A percentile compares a stretch with the other conserved stretches of the same genome.
Evolutionary conservation across 2,797 vertebrate genomes (phyloP).

Genomic region (Micromesistius poutassou): DNA sequence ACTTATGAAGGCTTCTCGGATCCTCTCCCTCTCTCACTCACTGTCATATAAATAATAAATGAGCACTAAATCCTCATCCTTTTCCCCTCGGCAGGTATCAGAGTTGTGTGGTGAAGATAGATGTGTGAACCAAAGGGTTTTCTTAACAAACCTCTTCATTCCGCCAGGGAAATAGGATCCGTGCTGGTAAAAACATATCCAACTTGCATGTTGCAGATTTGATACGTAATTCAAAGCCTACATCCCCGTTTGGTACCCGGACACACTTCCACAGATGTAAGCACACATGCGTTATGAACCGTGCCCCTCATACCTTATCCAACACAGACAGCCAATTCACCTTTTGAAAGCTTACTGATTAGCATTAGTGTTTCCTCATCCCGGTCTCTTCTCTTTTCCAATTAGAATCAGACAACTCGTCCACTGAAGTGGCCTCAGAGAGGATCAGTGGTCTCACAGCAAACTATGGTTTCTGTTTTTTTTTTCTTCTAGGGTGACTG

Average conservation of each 20-base stretch:
- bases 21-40: constrained; percentile 19
- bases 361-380: not conserved
- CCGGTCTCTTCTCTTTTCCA: not conserved
- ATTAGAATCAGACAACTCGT: not conserved
- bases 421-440: not conserved
- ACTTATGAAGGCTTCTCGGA: not conserved
- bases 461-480: not conserved
- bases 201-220: not conserved
- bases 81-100: constrained; percentile 59
- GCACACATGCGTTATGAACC: not conserved
- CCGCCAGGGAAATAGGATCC: not conserved
- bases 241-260: not conserved
- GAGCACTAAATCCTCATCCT: constrained; percentile 54
- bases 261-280: not conserved
- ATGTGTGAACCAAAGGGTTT: constrained; percentile 35
- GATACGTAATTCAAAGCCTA: not conserved
- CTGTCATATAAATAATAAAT: constrained; percentile 62
- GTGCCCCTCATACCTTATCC: not conserved
- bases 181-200: not conserved
- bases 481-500: not conserved
- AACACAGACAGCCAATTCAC: not conserved
- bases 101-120: constrained; percentile 45
- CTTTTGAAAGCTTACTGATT: not conserved
- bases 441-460: not conserved
- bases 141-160: not conserved